A percentile compares a stretch with the other conserved stretches of the same genome.
Evolutionary conservation across 2,888 invertebrate species (phyloP).

Genomic region (Panopea generosa): DNA sequence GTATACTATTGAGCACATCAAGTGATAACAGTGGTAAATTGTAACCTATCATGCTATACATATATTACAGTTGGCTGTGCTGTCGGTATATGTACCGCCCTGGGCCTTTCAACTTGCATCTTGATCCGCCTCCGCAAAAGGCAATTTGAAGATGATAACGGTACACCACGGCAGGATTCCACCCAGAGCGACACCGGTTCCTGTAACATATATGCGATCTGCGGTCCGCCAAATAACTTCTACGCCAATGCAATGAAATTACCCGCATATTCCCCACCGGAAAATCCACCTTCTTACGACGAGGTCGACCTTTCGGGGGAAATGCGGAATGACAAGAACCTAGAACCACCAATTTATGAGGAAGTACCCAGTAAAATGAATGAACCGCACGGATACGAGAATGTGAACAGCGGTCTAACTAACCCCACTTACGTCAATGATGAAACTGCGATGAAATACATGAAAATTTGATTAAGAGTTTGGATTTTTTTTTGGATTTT

Average conservation of each 20-base stretch:
- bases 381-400: slow-evolving; percentile 20
- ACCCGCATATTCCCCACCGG: slow-evolving; percentile 44
- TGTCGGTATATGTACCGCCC: neutral
- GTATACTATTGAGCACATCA: too few species aligned
- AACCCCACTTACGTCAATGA: slow-evolving; percentile 24
- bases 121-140: too few species aligned
- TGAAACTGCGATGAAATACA: slow-evolving; percentile 13
- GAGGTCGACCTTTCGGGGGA: slow-evolving; percentile 14
- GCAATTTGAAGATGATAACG: too few species aligned
- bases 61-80: neutral
- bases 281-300: slow-evolving; percentile 46
- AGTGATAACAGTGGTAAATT: too few species aligned
- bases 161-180: too few species aligned
- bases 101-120: neutral
- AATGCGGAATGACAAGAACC: neutral
- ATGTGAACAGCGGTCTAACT: slow-evolving; percentile 6
- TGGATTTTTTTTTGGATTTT: too few species aligned
- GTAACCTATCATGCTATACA: too few species aligned
- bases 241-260: slow-evolving; percentile 31
- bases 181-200: too few species aligned
- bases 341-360: slow-evolving; percentile 45
- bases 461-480: slow-evolving; percentile 21
- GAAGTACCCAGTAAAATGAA: slow-evolving; percentile 17
- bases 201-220: slow-evolving; percentile 31
- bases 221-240: slow-evolving; percentile 6